Conservation (phyloP, 2,113 vertebrate genomes). For the Chloroceryle aenea region DNA sequence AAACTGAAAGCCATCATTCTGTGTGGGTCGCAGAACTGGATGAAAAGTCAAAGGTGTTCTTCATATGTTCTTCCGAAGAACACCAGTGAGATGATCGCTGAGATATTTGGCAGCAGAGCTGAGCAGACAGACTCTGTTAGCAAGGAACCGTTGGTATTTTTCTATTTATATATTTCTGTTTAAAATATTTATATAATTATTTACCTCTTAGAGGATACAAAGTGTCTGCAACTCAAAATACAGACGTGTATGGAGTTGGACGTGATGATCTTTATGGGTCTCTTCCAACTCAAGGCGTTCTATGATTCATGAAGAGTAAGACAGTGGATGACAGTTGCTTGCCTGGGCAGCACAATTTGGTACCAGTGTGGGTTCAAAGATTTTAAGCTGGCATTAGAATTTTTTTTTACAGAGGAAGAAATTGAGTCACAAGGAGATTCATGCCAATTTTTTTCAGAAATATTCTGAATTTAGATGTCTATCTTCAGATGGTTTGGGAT, state of each 20-base stretch:
- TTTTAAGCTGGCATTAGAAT: fast-evolving
- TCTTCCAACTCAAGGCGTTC: not conserved
- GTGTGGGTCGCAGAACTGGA: not conserved
- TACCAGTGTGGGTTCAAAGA: fast-evolving
- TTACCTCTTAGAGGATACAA: not conserved
- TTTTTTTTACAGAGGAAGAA: not conserved
- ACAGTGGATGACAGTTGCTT: too few species aligned
- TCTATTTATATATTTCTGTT: not conserved
- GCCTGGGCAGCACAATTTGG: fast-evolving
- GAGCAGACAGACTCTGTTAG: not conserved
- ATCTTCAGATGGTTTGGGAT: fast-evolving
- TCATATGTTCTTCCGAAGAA: not conserved
- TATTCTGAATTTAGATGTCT: not conserved
- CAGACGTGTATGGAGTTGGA: not conserved
- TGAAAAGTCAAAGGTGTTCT: not conserved
- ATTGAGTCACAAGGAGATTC: not conserved
- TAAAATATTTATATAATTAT: not conserved
- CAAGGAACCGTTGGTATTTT: not conserved
- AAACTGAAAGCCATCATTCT: fast-evolving
- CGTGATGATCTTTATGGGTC: not conserved
- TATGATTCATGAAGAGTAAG: fast-evolving
- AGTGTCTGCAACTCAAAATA: not conserved
- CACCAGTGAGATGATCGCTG: not conserved
- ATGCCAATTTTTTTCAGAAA: not conserved
- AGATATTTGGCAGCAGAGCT: not conserved